These are phyloP conservation scores for Chlamydotis undulata DNA, from an alignment of 2,113 vertebrate genomes.

Conservation along the genomic window DNA sequence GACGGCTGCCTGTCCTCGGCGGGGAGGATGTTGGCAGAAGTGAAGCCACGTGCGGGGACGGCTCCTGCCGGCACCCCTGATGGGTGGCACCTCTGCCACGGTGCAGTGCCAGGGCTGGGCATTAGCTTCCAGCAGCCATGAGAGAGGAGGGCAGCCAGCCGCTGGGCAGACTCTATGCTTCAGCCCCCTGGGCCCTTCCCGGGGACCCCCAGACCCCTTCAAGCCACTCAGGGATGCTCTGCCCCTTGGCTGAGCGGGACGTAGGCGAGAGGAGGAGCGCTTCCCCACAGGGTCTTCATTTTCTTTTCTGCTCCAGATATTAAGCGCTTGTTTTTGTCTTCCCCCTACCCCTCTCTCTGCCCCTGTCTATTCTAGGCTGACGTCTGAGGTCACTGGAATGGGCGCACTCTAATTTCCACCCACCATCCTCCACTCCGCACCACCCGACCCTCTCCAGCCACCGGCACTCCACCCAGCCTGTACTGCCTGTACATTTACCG, in stretches of 20 bases:
- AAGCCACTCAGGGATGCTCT: neutral
- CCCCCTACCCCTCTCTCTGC: slow-evolving; percentile 38
- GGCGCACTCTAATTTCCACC: slow-evolving; percentile 89
- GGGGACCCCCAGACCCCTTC: neutral
- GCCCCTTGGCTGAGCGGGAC: fast-evolving
- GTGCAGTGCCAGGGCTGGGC: fast-evolving
- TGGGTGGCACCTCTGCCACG: neutral
- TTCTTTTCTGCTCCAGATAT: slow-evolving; percentile 63
- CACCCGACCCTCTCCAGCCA: slow-evolving; percentile 82
- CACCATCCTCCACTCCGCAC: slow-evolving; percentile 75
- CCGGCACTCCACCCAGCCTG: slow-evolving; percentile 76
- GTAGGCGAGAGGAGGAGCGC: neutral
- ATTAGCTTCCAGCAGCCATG: neutral
- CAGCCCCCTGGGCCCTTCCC: neutral
- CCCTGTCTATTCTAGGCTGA: slow-evolving; percentile 90
- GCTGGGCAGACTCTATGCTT: neutral
- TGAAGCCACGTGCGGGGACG: neutral
- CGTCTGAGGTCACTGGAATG: slow-evolving; percentile 98
- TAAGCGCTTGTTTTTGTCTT: slow-evolving; percentile 71
- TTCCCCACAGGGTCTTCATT: neutral
- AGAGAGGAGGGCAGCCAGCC: neutral
- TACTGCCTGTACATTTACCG: slow-evolving; percentile 66
- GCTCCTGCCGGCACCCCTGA: neutral
- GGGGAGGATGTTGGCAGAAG: neutral
- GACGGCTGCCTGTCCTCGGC: neutral